These are phyloP conservation scores for Drepana arcuata DNA, from an alignment of 1,140 invertebrate species.

Conservation along the genomic window DNA sequence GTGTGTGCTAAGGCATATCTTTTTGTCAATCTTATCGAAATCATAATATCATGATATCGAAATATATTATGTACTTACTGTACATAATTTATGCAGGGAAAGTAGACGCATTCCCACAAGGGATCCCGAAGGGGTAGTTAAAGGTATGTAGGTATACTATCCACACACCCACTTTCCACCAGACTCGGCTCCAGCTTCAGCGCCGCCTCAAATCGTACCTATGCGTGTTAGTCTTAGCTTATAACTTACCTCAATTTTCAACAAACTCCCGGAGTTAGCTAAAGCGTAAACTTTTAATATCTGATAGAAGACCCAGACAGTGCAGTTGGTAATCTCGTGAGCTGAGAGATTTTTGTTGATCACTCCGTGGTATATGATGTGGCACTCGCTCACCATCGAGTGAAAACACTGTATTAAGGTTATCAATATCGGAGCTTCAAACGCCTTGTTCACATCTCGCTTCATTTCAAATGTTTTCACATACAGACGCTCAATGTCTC, in stretches of 20 bases:
- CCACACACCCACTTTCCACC: too few species aligned
- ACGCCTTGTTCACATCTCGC: slow-evolving; percentile 29
- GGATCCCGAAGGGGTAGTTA: too few species aligned
- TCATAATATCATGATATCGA: too few species aligned
- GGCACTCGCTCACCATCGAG: slow-evolving; percentile 37
- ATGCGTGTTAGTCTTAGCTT: too few species aligned
- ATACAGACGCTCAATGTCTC: slow-evolving; percentile 33
- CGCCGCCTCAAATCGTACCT: too few species aligned
- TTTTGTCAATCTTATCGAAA: too few species aligned
- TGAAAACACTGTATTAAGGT: slow-evolving; percentile 44
- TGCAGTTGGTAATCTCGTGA: slow-evolving; percentile 35
- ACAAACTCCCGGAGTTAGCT: slow-evolving; percentile 27
- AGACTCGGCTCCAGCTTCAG: too few species aligned
- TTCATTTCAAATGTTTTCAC: slow-evolving; percentile 39
- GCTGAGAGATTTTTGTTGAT: slow-evolving; percentile 15
- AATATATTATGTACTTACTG: too few species aligned
- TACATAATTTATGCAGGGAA: too few species aligned
- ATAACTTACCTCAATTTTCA: slow-evolving; percentile 41
- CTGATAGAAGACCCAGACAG: slow-evolving; percentile 46
- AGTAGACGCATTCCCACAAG: too few species aligned
- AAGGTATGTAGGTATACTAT: too few species aligned
- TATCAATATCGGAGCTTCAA: slow-evolving; percentile 37
- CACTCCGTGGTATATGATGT: slow-evolving; percentile 42
- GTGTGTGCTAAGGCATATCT: too few species aligned
- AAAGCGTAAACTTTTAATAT: slow-evolving; percentile 41